Base-by-base conservation (phyloP, 2,888 invertebrate genomes). In the Hedya salicella region DNA sequence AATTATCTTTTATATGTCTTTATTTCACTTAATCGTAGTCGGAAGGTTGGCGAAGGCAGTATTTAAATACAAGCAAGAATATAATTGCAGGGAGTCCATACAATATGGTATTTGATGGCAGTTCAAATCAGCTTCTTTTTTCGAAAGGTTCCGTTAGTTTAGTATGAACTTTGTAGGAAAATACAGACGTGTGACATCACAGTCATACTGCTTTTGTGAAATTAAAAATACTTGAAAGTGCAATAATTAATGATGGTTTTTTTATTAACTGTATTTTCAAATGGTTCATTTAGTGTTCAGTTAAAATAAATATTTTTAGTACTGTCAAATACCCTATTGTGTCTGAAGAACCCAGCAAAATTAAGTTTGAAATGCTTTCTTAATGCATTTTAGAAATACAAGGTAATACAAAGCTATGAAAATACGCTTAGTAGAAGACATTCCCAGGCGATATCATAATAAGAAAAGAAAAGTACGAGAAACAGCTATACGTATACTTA, bases 21-120 rank as follows among this genome's bases (percentile, higher is more conserved):
- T 25, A 25, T 14, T 30, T 16, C 9, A 32, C 32, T 52, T 52
- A 52, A 30, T 11, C 30, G 11, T 16, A 17, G 4, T 25, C 16
- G 50, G 32, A 32, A 50, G 21, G 8, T 16, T 16, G 8, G 30
- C 36, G 9, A 36, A 36, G 50, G 17, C 40, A 52, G 36, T 39
- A 40, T 32, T 53, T 25, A 25, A 46, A 61, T 48, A 61, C 49
- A 48, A 49, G 60, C 40, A 61, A 61, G 39, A 61, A 17, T 19
- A 44, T 36, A 40, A 40, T 16, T 30, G 21, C 40, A 32, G 25
- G 11, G n/a, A 17, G 11, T 21, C 16, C 32, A 6, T 32, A 32
- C 16, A 52, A 32, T 14, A 49, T 30, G 1, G 30, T 25, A 9
- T 36, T 9, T 36, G 11, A n/a, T n/a, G n/a, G n/a, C n/a, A n/a